A percentile compares a stretch with the other conserved stretches of the same genome.
phyloP scores from a whole-genome alignment of 2,888 invertebrate species.

The Nudaria mundana region DNA sequence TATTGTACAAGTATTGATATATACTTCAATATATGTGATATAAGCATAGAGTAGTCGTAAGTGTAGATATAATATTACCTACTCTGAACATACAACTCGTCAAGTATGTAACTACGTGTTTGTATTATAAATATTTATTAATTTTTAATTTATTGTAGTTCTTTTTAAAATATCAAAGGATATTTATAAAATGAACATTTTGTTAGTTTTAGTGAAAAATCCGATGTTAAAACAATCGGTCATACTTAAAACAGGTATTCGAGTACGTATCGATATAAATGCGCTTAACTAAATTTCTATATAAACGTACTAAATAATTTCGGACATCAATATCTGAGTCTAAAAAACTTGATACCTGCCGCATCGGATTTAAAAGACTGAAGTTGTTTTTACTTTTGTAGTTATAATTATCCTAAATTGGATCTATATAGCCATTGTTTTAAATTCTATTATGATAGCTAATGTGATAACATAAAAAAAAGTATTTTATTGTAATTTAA shows the following conservation, averaged over 20 bases:
- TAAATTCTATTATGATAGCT: constrained; percentile 59
- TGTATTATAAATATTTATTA: constrained; percentile 57
- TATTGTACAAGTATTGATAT: constrained; percentile 53
- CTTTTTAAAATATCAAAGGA: constrained; percentile 42
- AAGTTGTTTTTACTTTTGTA: constrained; percentile 60
- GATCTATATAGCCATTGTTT: constrained; percentile 58
- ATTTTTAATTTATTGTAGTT: constrained; percentile 55
- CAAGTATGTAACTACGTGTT: constrained; percentile 49
- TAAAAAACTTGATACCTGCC: constrained; percentile 48
- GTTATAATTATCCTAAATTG: constrained; percentile 61
- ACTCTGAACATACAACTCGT: constrained; percentile 48
- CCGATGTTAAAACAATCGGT: constrained; percentile 59
- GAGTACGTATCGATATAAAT: constrained; percentile 32
- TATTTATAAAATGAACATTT: constrained; percentile 49
- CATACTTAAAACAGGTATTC: constrained; percentile 45
- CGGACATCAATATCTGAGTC: constrained; percentile 33
- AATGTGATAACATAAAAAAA: constrained; percentile 75
- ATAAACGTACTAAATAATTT: constrained; percentile 26
- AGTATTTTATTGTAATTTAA: constrained; percentile 66
- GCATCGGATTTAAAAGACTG: constrained; percentile 74
- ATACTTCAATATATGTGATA: constrained; percentile 72
- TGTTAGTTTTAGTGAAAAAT: constrained; percentile 52
- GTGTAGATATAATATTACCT: constrained; percentile 43
- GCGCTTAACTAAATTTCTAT: constrained; percentile 31
- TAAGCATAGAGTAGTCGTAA: constrained; percentile 64